Evolutionary conservation across 2,797 vertebrate species (phyloP).

Genomic region (Eurystomus glaucurus): DNA sequence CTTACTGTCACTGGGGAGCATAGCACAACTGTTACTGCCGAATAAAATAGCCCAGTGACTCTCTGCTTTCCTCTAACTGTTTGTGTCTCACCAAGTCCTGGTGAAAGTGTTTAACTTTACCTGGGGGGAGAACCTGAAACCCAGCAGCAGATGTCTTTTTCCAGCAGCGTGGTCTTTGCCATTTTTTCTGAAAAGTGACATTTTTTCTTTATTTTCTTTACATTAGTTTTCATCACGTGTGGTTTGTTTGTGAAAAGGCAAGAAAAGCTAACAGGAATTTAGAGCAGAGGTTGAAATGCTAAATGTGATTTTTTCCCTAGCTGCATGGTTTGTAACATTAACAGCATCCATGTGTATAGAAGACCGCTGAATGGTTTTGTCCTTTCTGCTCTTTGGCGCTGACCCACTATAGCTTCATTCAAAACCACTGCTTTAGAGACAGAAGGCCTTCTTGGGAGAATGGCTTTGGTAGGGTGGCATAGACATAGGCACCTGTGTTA

Average conservation of each 20-base stretch:
- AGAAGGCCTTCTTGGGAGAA: neutral
- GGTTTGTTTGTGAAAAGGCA: neutral
- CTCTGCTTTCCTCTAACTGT: neutral
- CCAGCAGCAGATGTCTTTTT: neutral
- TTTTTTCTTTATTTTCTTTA: neutral
- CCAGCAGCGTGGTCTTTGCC: neutral
- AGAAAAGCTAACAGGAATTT: neutral
- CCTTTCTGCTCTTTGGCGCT: neutral
- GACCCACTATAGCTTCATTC: neutral
- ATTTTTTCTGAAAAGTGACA: neutral
- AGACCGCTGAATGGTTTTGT: neutral
- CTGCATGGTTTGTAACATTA: neutral
- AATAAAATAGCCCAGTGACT: neutral
- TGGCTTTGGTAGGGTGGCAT: rapidly evolving
- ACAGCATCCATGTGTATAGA: rapidly evolving
- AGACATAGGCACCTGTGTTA: neutral
- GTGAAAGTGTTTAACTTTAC: neutral
- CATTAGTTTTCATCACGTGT: rapidly evolving
- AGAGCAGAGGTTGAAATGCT: neutral
- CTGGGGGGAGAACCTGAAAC: neutral
- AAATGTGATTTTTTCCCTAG: neutral
- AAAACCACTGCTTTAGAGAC: neutral
- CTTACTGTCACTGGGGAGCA: neutral
- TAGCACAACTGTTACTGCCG: neutral
- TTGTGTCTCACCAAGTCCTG: neutral